Percentiles rank a stretch among this genome's conserved stretches.
Conservation (phyloP, 2,888 invertebrate species). For the Spisula subtruncata region DNA sequence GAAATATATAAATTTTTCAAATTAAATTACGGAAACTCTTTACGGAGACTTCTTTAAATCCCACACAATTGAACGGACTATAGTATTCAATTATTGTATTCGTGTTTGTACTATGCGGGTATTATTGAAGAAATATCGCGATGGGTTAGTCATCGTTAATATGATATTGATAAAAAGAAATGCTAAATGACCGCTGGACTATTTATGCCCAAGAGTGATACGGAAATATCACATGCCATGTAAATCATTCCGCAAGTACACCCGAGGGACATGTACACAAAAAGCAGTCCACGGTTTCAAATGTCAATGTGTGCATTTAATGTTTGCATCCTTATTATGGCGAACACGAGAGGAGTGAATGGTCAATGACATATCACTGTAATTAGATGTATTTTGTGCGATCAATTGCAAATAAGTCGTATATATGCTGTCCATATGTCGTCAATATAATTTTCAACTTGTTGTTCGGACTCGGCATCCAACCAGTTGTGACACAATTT, state of each 20-base stretch:
- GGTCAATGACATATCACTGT: background rate
- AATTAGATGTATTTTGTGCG: background rate
- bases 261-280: slow-evolving; percentile 28
- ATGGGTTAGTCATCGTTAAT: background rate
- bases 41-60: background rate
- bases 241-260: slow-evolving; percentile 31
- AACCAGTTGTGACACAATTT: too few relatives aligned
- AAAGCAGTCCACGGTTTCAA: slow-evolving; percentile 23
- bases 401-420: background rate
- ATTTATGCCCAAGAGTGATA: background rate
- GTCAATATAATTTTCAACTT: too few relatives aligned
- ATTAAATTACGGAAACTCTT: too few relatives aligned
- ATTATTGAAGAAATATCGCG: background rate
- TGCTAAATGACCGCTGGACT: background rate
- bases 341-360: background rate
- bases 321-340: background rate
- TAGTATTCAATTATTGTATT: background rate
- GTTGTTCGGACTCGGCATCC: too few relatives aligned
- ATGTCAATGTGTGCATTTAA: slow-evolving; percentile 28
- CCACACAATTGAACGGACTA: background rate
- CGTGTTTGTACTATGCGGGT: background rate
- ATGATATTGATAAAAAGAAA: background rate
- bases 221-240: slow-evolving; percentile 1
- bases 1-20: background rate
- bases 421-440: too few relatives aligned